These are phyloP conservation scores for Oscheius sp. DNA, from an alignment of 1,140 invertebrate genomes.

Conservation along the genomic window DNA sequence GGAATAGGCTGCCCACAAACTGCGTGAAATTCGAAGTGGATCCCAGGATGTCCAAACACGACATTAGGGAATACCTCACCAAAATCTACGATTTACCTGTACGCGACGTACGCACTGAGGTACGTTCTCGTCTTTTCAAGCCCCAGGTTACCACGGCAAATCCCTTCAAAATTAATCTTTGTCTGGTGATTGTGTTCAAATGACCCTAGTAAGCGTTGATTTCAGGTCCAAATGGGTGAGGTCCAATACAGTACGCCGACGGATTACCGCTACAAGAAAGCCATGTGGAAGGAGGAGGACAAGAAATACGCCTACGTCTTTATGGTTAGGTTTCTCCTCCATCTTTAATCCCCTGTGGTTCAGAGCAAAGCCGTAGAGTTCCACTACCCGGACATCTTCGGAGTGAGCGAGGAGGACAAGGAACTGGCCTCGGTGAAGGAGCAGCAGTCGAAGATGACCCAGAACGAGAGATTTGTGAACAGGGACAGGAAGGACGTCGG, in stretches of 20 bases:
- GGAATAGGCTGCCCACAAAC: constrained; percentile 49
- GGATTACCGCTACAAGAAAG: constrained; percentile 45
- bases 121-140: background rate
- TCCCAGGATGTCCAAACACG: constrained; percentile 49
- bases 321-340: constrained; percentile 34
- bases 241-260: constrained; percentile 46
- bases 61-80: constrained; percentile 54
- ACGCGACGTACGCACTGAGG: constrained; percentile 54
- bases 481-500: constrained; percentile 19
- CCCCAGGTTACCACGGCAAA: background rate
- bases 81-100: constrained; percentile 61
- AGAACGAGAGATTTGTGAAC: constrained; percentile 17
- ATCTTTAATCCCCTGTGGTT: background rate
- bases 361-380: constrained; percentile 21
- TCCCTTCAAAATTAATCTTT: background rate
- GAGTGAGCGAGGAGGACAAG: background rate
- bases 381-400: constrained; percentile 19
- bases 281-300: constrained; percentile 60
- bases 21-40: constrained; percentile 58
- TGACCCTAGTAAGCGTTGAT: background rate
- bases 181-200: background rate
- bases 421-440: background rate
- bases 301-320: constrained; percentile 57
- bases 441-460: constrained; percentile 16
- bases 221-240: constrained; percentile 51